These are phyloP conservation scores for Chiridota heheva DNA, from an alignment of 35 echinoderm and acorn worm genomes.

Conservation along the genomic window DNA sequence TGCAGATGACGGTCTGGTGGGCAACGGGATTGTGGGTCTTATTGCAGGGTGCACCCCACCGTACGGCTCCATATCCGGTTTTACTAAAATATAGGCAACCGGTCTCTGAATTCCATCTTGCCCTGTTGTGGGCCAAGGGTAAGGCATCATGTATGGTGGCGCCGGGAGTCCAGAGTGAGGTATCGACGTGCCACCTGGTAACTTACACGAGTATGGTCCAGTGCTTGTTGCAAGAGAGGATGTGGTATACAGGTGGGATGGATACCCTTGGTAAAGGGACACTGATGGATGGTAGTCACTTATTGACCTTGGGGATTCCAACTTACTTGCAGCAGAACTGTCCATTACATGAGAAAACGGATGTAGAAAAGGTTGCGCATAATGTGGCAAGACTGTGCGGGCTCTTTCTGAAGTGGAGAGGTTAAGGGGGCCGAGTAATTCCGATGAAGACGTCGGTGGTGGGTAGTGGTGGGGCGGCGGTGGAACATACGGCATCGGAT, in stretches of 20 bases:
- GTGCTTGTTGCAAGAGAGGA: slow-evolving; percentile 36
- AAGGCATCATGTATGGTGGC: slow-evolving; percentile 96
- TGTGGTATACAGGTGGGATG: slow-evolving; percentile 68
- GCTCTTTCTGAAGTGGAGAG: slow-evolving; percentile 64
- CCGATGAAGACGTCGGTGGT: slow-evolving; percentile 63
- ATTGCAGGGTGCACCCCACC: slow-evolving; percentile 69
- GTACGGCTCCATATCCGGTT: slow-evolving; percentile 96
- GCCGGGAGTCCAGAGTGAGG: slow-evolving; percentile 52
- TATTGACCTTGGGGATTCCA: slow-evolving; percentile 63
- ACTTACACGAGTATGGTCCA: slow-evolving; percentile 55
- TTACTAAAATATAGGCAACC: slow-evolving; percentile 95
- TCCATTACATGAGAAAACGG: slow-evolving; percentile 74
- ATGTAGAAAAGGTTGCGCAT: slow-evolving; percentile 45
- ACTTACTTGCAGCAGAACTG: slow-evolving; percentile 48
- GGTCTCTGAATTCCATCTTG: slow-evolving; percentile 81
- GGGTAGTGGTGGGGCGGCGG: slow-evolving; percentile 48
- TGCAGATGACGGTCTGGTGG: slow-evolving; percentile 60
- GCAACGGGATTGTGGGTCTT: slow-evolving; percentile 79
- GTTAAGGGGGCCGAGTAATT: slow-evolving; percentile 65
- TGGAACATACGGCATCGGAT: slow-evolving; percentile 95
- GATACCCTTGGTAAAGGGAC: slow-evolving; percentile 50
- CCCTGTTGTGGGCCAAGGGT: slow-evolving; percentile 70
- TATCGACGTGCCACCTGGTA: slow-evolving; percentile 60
- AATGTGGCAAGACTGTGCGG: slow-evolving; percentile 66
- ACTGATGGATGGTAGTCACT: slow-evolving; percentile 39